Evolutionary conservation across 2,888 invertebrate species (phyloP), one percentile per base, ranked within the genome.

Genomic region (Trissonchulus sp.): DNA sequence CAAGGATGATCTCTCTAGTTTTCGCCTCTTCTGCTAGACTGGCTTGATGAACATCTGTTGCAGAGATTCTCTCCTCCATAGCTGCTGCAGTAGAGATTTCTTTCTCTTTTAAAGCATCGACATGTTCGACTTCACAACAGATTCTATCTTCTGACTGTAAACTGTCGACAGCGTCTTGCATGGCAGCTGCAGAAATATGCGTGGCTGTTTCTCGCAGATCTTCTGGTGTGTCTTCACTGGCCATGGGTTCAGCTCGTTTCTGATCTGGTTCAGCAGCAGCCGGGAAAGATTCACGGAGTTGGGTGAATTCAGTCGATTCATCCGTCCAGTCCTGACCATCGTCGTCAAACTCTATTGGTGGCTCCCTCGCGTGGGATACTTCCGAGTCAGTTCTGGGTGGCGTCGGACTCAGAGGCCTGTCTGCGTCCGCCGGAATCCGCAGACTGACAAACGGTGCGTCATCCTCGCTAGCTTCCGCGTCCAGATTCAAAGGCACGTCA

Each of bases 381-480:
- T 48, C 48, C 48, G 48, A 48, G 8, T 48, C 48, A 48, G 8
- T 48, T 48, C 79, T 75, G 33, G 80, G 80, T 68, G 81, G 81
- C 2, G 80, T 77, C 15, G 81, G 81, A 31, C 80, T 79, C 23
- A 79, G 68, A 36, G 81, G 80, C 62, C 81, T 74, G 60, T 78
- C 80, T n/a, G 79, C 78, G 73, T 81, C 80, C n/a, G 62, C 34
- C 8, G 48, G 23, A 48, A 48, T 48, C 48, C 8, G 23, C 8
- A n/a, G n/a, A n/a, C n/a, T n/a, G n/a, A 23, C 23, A 48, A 48
- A 48, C 8, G 48, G 23, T 48, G 8, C 48, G 23, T 33, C 31
- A 15, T 60, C 31, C 33, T 60, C 72, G 3, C 34, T 2, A 2
- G 2, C 31, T 38, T 79, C 78, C 31, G 78, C 79, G 63, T 78